Conservation (phyloP, 2,888 invertebrate species). For the Melinaea menophilus region DNA sequence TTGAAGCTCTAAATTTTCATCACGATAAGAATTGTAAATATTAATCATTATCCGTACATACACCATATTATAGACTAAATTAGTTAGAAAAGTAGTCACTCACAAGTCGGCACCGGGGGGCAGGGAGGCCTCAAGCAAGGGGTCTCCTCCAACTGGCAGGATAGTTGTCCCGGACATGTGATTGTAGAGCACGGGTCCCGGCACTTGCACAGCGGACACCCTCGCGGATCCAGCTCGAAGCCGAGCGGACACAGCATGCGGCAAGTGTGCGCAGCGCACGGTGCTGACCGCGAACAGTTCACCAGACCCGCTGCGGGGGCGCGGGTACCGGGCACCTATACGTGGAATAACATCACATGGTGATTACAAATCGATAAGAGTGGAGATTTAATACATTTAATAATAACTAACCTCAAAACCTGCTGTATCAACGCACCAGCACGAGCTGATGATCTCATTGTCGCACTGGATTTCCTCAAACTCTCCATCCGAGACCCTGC, state of each 20-base stretch:
- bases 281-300: conserved; percentile 82
- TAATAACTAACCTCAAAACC: conserved; percentile 81
- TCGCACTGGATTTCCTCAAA: conserved; percentile 89
- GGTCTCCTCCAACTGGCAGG: conserved; percentile 87
- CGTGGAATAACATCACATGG: neutral
- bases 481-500: conserved; percentile 83
- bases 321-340: conserved; percentile 82
- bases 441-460: conserved; percentile 83
- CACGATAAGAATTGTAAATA: neutral
- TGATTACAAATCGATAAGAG: neutral
- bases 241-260: conserved; percentile 92
- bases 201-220: conserved; percentile 89
- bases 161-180: conserved; percentile 85
- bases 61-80: too few species aligned
- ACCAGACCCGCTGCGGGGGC: conserved; percentile 81
- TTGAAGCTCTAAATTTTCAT: neutral
- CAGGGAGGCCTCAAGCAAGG: conserved; percentile 88
- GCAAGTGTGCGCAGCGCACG: conserved; percentile 89
- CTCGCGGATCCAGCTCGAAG: conserved; percentile 82
- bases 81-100: conserved; percentile 34
- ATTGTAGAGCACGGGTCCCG: conserved; percentile 87
- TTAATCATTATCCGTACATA: neutral
- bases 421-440: conserved; percentile 90
- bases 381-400: neutral
- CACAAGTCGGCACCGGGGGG: conserved; percentile 90